These are phyloP conservation scores for Nycteola revayana DNA, from an alignment of 2,888 invertebrate species.

Conservation along the genomic window DNA sequence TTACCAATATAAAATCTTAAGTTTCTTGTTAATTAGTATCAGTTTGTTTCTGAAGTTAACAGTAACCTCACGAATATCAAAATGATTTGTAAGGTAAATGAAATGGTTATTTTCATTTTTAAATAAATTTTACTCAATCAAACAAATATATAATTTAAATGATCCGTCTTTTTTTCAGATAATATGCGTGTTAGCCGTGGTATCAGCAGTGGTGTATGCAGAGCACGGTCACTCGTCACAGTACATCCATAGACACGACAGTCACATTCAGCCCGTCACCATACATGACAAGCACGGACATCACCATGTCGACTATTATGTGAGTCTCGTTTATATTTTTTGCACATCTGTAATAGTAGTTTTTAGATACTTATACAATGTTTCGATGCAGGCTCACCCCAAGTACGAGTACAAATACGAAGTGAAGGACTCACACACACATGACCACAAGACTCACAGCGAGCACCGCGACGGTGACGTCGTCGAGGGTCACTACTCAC, in stretches of 20 bases:
- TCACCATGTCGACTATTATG: constrained; percentile 27
- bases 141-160: no score
- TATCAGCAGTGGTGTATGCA: constrained; percentile 7
- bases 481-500: constrained; percentile 80
- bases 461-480: constrained; percentile 78
- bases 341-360: neutral
- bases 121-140: no score
- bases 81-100: no score
- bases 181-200: constrained; percentile 14
- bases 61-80: no score
- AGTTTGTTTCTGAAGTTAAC: no score
- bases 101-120: no score
- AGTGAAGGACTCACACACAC: constrained; percentile 80
- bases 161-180: constrained; percentile 15
- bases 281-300: constrained; percentile 34
- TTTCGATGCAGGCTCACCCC: constrained; percentile 38
- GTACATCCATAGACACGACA: constrained; percentile 47
- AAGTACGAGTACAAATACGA: constrained; percentile 50
- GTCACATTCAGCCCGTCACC: constrained; percentile 46
- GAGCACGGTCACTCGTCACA: constrained; percentile 28
- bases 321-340: constrained; percentile 2
- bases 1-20: no score
- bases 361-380: neutral
- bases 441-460: constrained; percentile 75
- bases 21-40: no score